phyloP scores from a whole-genome alignment of 2,797 vertebrate species.

The Champsocephalus gunnari region DNA sequence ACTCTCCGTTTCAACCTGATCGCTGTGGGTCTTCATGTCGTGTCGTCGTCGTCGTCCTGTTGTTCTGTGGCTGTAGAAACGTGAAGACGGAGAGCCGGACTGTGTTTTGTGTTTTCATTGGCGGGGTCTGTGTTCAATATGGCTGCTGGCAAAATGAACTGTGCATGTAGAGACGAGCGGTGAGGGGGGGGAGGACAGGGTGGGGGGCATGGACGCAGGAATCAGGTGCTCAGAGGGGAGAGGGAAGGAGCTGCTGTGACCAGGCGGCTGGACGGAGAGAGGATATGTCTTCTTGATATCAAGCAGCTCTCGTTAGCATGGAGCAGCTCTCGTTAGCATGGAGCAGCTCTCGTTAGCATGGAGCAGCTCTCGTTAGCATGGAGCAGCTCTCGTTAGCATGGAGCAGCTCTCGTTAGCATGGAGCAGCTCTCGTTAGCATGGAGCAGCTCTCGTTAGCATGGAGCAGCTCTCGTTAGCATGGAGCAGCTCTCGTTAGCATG shows the following conservation, averaged over 20 bases:
- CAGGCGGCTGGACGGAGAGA: slow-evolving; percentile 50
- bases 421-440: neutral
- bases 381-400: neutral
- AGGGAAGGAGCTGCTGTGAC: slow-evolving; percentile 52
- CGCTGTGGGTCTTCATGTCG: slow-evolving; percentile 61
- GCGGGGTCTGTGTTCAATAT: slow-evolving; percentile 52
- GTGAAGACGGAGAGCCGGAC: slow-evolving; percentile 53
- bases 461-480: neutral
- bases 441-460: no score
- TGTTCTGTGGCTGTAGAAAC: slow-evolving; percentile 52
- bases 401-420: neutral
- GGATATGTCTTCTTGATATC: slow-evolving; percentile 37
- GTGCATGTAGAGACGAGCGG: slow-evolving; percentile 56
- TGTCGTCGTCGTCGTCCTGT: slow-evolving; percentile 18
- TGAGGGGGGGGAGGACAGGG: neutral
- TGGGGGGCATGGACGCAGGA: slow-evolving; percentile 14
- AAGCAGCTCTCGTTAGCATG: neutral
- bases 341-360: neutral
- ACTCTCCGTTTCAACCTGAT: slow-evolving; percentile 70
- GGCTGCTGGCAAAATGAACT: slow-evolving; percentile 72
- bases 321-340: neutral
- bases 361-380: neutral
- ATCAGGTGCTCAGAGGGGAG: slow-evolving; percentile 54
- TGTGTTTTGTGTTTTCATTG: slow-evolving; percentile 42
- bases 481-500: neutral